Percentiles rank a stretch among this genome's conserved stretches.
Evolutionary conservation across 1,140 invertebrate species (phyloP).

Genomic region (Drosophila baimaii): DNA sequence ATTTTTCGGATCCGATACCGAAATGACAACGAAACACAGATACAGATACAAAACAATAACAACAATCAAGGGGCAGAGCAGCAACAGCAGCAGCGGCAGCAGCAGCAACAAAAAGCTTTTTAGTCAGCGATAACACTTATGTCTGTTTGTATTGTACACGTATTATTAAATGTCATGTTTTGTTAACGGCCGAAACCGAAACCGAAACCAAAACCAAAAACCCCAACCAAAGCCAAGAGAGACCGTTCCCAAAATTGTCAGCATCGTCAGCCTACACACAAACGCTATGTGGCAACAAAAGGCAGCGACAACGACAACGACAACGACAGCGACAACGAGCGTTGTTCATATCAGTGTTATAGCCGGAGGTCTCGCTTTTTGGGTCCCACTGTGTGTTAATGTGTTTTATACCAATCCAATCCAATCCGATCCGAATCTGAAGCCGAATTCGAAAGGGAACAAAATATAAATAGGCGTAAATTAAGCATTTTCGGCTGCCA

Average conservation of each 20-base stretch:
- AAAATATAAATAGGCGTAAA: constrained; percentile 61
- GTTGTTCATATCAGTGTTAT: constrained; percentile 65
- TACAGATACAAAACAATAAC: constrained; percentile 44
- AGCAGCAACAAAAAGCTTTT: constrained; percentile 80
- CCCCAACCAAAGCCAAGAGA: constrained; percentile 24
- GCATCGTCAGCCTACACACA: constrained; percentile 69
- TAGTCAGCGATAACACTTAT: constrained; percentile 81
- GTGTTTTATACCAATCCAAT: constrained; percentile 64
- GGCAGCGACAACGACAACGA: constrained; percentile 31
- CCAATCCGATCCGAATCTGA: constrained; percentile 28
- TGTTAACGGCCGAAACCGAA: constrained; percentile 75
- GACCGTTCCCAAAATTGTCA: constrained; percentile 79
- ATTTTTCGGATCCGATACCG: constrained; percentile 49
- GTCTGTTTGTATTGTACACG: constrained; percentile 78
- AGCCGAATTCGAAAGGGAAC: constrained; percentile 30
- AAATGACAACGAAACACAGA: constrained; percentile 72
- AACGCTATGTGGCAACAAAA: constrained; percentile 29
- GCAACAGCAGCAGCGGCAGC: constrained; percentile 20
- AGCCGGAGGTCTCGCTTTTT: constrained; percentile 64
- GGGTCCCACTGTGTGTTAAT: constrained; percentile 71
- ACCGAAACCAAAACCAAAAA: constrained; percentile 39
- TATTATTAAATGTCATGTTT: constrained; percentile 82
- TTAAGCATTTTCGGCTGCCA: constrained; percentile 60
- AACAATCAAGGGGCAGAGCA: constrained; percentile 44
- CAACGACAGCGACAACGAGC: constrained; percentile 63